Conservation (phyloP, 1,140 invertebrate genomes). For the Leptinotarsa texana region DNA sequence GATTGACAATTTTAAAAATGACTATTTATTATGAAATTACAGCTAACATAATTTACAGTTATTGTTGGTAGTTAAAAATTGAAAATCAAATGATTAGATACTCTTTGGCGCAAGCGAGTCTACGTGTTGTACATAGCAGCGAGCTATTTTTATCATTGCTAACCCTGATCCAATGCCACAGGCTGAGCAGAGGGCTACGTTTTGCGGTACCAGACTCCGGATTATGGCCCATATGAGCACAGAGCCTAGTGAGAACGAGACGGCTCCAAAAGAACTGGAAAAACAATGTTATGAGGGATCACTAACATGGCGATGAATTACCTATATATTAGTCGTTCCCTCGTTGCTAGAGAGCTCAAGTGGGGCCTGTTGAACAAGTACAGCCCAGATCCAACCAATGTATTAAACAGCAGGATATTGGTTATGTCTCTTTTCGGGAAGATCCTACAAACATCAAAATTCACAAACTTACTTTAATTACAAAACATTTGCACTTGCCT, state of each 20-base stretch:
- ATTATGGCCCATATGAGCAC: conserved; percentile 73
- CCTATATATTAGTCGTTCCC: conserved; percentile 61
- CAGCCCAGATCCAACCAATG: conserved; percentile 64
- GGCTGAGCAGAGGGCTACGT: conserved; percentile 62
- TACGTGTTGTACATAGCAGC: conserved; percentile 59
- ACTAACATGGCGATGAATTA: conserved; percentile 46
- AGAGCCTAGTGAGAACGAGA: conserved; percentile 73
- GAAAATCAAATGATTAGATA: conserved; percentile 21
- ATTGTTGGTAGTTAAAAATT: not conserved
- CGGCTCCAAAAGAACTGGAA: conserved; percentile 65
- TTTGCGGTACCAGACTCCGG: conserved; percentile 67
- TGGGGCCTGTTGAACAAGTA: conserved; percentile 69
- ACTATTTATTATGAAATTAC: not conserved
- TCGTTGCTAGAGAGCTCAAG: conserved; percentile 57
- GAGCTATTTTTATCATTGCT: conserved; percentile 64
- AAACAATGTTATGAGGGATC: conserved; percentile 24
- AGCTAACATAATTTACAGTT: conserved; percentile 1
- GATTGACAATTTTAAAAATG: conserved; percentile 5
- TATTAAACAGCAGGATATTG: conserved; percentile 62
- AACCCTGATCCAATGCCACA: conserved; percentile 66
- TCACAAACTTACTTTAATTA: not conserved
- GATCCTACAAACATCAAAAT: conserved; percentile 57
- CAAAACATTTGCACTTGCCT: conserved; percentile 54
- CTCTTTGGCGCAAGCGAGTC: conserved; percentile 46
- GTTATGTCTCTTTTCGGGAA: conserved; percentile 63